phyloP scores from a whole-genome alignment of 2,888 invertebrate genomes.

The Lottia scabra region DNA sequence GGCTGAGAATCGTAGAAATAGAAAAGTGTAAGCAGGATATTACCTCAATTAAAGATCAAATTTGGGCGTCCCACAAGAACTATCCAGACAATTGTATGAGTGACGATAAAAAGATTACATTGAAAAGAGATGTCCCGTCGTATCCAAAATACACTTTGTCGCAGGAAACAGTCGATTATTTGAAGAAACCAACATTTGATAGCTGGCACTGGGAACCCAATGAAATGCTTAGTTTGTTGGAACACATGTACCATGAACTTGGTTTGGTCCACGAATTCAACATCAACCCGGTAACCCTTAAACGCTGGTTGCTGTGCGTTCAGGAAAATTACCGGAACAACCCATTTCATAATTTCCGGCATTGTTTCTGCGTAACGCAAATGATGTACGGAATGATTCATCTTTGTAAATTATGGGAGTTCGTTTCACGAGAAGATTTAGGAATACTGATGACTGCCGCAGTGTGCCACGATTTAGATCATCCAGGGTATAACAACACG shows the following conservation, averaged over 20 bases:
- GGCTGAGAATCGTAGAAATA: constrained; percentile 66
- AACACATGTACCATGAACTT: constrained; percentile 69
- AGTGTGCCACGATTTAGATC: constrained; percentile 81
- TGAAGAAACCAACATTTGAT: constrained; percentile 70
- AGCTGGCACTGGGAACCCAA: constrained; percentile 71
- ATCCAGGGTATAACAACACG: constrained; percentile 70
- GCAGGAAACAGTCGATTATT: constrained; percentile 67
- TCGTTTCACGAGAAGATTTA: constrained; percentile 63
- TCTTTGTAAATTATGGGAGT: constrained; percentile 62
- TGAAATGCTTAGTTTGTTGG: constrained; percentile 69
- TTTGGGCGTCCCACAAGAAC: constrained; percentile 65
- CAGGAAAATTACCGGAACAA: constrained; percentile 81
- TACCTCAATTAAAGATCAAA: constrained; percentile 65
- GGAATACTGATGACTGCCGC: constrained; percentile 77
- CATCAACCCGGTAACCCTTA: constrained; percentile 68
- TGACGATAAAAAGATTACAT: constrained; percentile 64
- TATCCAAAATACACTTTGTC: constrained; percentile 69
- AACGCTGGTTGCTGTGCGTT: constrained; percentile 69
- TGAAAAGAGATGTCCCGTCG: constrained; percentile 63
- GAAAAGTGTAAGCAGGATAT: constrained; percentile 69
- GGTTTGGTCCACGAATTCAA: constrained; percentile 66
- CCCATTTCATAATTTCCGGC: constrained; percentile 88
- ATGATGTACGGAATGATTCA: constrained; percentile 77
- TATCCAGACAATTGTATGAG: constrained; percentile 63
- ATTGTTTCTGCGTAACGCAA: constrained; percentile 88